These are phyloP conservation scores for Drosophila fuyamai DNA, from an alignment of 1,140 invertebrate species.

Conservation along the genomic window DNA sequence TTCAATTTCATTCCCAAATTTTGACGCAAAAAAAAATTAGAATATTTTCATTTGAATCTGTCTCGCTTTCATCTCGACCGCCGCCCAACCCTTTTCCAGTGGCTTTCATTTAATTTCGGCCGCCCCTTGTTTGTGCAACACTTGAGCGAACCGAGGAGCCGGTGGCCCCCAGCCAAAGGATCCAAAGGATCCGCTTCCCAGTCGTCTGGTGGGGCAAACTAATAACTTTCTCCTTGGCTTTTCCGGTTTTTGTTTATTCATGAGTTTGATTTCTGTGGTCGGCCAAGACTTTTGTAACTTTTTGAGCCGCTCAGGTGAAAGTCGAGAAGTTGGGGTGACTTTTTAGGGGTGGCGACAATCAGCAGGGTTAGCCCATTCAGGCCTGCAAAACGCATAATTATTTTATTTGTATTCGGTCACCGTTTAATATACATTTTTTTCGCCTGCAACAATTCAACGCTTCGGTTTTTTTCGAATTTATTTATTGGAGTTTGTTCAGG, in stretches of 20 bases:
- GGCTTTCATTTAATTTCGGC: constrained; percentile 72
- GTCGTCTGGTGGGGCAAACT: constrained; percentile 47
- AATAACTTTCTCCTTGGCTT: constrained; percentile 70
- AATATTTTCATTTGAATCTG: constrained; percentile 63
- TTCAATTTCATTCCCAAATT: constrained; percentile 66
- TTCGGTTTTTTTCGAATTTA: background rate
- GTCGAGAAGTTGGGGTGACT: background rate
- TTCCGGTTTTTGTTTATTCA: constrained; percentile 73
- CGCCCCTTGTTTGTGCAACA: constrained; percentile 76
- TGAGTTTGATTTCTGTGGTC: constrained; percentile 68
- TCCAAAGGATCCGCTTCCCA: background rate
- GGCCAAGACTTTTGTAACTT: constrained; percentile 64
- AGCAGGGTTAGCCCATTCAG: constrained; percentile 5
- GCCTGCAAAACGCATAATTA: constrained; percentile 48
- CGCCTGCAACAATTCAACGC: background rate
- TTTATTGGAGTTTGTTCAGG: background rate
- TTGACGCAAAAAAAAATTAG: constrained; percentile 31
- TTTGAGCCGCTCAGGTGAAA: constrained; percentile 66
- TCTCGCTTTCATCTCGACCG: constrained; percentile 38
- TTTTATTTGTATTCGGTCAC: constrained; percentile 46
- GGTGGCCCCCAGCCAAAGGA: constrained; percentile 11
- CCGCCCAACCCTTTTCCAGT: constrained; percentile 55
- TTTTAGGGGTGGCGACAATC: constrained; percentile 11
- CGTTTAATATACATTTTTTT: constrained; percentile 27
- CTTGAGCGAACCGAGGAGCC: constrained; percentile 46